Evolutionary conservation across 2,113 vertebrate genomes (phyloP).

Genomic region (Loxodonta africana): DNA sequence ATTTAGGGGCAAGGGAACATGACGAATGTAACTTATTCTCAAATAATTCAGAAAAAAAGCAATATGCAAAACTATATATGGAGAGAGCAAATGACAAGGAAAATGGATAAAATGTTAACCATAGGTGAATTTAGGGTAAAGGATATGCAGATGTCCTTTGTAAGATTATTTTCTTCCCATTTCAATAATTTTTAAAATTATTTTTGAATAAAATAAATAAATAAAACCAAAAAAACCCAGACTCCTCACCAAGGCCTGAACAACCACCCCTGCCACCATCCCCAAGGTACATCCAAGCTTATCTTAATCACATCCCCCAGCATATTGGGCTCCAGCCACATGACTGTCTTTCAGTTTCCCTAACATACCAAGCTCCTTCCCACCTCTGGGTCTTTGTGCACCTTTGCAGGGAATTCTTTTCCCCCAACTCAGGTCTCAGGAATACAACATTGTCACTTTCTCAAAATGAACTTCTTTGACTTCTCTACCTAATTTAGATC

Average conservation of each 20-base stretch:
- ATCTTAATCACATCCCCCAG: background rate
- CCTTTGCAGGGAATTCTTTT: background rate
- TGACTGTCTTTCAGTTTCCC: background rate
- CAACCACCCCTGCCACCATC: background rate
- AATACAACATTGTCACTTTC: background rate
- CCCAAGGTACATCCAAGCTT: background rate
- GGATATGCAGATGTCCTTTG: background rate
- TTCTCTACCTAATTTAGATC: background rate
- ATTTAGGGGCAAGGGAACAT: background rate
- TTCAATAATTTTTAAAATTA: constrained; percentile 33
- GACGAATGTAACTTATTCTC: background rate
- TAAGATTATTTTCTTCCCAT: background rate
- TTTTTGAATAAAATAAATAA: constrained; percentile 51
- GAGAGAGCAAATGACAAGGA: rapidly evolving
- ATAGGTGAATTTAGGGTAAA: background rate
- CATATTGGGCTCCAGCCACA: background rate
- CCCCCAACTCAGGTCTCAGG: background rate
- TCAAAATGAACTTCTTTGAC: background rate
- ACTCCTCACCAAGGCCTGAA: background rate
- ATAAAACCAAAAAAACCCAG: constrained; percentile 4
- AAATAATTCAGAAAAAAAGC: background rate
- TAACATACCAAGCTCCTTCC: background rate
- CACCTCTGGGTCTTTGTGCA: background rate
- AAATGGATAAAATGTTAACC: background rate
- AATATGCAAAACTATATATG: background rate